These are phyloP conservation scores for Syngnathus floridae DNA, from an alignment of 2,113 vertebrate genomes.

Conservation along the genomic window DNA sequence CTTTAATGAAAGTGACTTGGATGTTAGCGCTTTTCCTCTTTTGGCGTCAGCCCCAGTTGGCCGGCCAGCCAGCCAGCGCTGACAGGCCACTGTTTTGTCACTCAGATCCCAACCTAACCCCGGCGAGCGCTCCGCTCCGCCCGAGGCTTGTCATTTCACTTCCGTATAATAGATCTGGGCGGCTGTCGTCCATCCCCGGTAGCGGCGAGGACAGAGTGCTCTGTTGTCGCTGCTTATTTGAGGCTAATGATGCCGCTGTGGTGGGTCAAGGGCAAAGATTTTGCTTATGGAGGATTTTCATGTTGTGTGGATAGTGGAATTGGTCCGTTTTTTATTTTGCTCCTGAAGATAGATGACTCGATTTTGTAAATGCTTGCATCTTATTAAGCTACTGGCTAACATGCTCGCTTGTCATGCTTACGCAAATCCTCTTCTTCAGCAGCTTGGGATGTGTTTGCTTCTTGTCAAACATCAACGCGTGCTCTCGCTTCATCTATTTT, in stretches of 20 bases:
- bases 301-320: no score
- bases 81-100: conserved; percentile 3
- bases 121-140: neutral
- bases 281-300: no score
- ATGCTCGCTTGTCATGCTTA: no score
- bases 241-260: neutral
- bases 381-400: no score
- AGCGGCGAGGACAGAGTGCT: neutral
- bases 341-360: neutral
- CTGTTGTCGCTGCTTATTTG: neutral
- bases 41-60: neutral
- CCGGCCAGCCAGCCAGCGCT: neutral
- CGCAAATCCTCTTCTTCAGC: neutral
- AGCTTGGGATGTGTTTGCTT: neutral
- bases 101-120: neutral
- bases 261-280: no score
- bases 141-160: neutral
- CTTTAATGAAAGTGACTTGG: neutral
- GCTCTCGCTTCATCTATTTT: neutral
- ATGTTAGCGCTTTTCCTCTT: neutral
- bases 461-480: neutral
- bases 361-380: no score
- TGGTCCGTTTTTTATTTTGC: neutral
- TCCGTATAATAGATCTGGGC: neutral
- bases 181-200: neutral